Percentiles rank a stretch among this genome's conserved stretches.
Evolutionary conservation across 1,140 invertebrate species (phyloP).

Genomic region (Schlechtendalia chinensis): DNA sequence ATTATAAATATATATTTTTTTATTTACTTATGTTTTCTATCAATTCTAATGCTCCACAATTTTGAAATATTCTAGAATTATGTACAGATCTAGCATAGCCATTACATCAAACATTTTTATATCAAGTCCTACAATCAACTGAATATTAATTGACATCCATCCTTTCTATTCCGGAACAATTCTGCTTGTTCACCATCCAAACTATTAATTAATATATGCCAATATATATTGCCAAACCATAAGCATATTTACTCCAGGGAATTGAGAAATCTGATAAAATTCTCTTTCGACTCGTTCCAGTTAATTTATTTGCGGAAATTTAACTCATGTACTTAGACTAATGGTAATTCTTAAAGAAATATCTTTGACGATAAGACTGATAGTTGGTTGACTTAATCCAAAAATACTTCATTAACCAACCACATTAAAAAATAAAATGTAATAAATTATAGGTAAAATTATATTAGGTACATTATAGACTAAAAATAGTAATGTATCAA

Average conservation of each 20-base stretch:
- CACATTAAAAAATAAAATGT: not conserved
- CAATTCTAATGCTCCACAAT: conserved; percentile 34
- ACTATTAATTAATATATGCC: conserved; percentile 7
- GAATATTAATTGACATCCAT: conserved; percentile 56
- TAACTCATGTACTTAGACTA: not conserved
- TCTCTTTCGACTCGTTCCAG: not conserved
- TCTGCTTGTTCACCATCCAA: conserved; percentile 56
- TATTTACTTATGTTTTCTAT: not conserved
- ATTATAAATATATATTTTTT: not conserved
- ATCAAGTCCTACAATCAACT: conserved; percentile 55
- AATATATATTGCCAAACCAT: conserved; percentile 15
- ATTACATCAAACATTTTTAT: conserved; percentile 56
- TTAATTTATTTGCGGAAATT: not conserved
- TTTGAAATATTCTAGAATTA: conserved; percentile 55
- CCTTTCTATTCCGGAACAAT: conserved; percentile 57
- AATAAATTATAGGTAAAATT: not conserved
- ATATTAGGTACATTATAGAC: too few relatives aligned
- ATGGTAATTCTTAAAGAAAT: not conserved
- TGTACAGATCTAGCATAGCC: conserved; percentile 55
- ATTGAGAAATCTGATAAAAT: conserved; percentile 6
- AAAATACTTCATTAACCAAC: not conserved
- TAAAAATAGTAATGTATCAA: not conserved
- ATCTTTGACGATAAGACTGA: not conserved
- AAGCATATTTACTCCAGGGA: not conserved
- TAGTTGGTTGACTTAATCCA: conserved; percentile 5